A percentile compares a stretch with the other conserved stretches of the same genome.
These are phyloP conservation scores for Caranx ignobilis DNA, from an alignment of 2,113 vertebrate species.

Conservation along the genomic window DNA sequence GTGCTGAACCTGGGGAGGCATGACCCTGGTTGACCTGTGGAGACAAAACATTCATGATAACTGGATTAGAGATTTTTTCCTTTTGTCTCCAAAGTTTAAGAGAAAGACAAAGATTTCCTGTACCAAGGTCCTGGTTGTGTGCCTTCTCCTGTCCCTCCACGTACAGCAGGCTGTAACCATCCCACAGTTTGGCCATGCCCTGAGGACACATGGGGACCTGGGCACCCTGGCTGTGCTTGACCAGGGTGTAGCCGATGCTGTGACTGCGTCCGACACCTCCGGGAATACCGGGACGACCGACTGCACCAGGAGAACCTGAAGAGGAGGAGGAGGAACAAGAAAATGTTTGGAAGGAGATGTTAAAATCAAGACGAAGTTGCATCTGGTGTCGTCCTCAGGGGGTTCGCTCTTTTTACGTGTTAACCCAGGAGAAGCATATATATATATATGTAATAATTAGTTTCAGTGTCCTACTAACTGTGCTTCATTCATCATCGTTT, in stretches of 20 bases:
- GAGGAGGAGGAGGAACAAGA: background rate
- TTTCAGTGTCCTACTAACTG: no score
- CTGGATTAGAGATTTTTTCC: background rate
- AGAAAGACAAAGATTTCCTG: background rate
- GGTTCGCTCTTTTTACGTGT: background rate
- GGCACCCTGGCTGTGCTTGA: slow-evolving; percentile 94
- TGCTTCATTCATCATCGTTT: no score
- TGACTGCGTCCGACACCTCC: slow-evolving; percentile 84
- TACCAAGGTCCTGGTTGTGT: slow-evolving; percentile 97
- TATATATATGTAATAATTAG: no score
- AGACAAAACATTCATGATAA: background rate
- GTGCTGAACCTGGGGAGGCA: slow-evolving; percentile 96
- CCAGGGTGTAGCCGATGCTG: slow-evolving; percentile 88
- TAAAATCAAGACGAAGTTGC: background rate
- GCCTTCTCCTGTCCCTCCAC: slow-evolving; percentile 98
- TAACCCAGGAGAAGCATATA: no score
- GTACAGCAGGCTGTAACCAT: slow-evolving; percentile 94
- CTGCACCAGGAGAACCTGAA: slow-evolving; percentile 75
- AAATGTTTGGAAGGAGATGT: background rate
- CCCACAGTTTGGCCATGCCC: slow-evolving; percentile 93
- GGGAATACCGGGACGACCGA: slow-evolving; percentile 79
- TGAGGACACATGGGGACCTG: slow-evolving; percentile 91
- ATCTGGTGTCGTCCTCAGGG: background rate
- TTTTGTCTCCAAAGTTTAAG: background rate
- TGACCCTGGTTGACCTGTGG: slow-evolving; percentile 94